phyloP scores from a whole-genome alignment of 2,797 vertebrate species.

The Chromis chromis region DNA sequence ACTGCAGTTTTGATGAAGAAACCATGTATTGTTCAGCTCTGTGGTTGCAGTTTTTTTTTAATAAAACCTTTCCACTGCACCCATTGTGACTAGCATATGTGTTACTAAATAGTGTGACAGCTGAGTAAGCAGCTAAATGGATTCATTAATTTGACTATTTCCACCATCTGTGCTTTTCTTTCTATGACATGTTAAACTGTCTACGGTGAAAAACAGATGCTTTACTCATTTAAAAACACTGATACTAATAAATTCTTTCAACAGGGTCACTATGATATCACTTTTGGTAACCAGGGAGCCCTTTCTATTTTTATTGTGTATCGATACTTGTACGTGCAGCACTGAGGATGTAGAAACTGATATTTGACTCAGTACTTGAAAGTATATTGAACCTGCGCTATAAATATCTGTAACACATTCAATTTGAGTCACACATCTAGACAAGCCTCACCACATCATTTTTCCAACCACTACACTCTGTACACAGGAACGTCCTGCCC shows the following conservation, averaged over 20 bases:
- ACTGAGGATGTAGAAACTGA: constrained; percentile 12
- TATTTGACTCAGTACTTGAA: constrained; percentile 9
- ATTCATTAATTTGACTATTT: background rate
- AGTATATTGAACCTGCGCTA: background rate
- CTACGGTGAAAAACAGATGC: background rate
- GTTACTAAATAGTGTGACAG: background rate
- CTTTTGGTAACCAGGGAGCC: constrained; percentile 47
- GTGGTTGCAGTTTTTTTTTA: too few species aligned
- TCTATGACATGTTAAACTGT: background rate
- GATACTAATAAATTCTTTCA: too few species aligned
- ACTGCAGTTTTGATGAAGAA: background rate
- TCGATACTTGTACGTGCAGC: background rate
- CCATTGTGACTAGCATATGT: background rate
- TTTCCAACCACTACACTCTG: background rate
- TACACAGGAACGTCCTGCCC: too few species aligned
- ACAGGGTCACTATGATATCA: constrained; percentile 53
- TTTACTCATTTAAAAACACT: background rate
- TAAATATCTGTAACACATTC: background rate
- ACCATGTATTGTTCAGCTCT: background rate
- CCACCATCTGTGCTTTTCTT: background rate
- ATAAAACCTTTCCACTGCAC: background rate
- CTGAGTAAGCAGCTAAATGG: background rate
- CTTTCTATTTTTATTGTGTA: constrained; percentile 46
- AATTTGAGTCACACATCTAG: constrained; percentile 1
- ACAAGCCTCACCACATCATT: background rate